phyloP scores from a whole-genome alignment of 2,797 vertebrate genomes.

The Cyprinodon diabolis region DNA sequence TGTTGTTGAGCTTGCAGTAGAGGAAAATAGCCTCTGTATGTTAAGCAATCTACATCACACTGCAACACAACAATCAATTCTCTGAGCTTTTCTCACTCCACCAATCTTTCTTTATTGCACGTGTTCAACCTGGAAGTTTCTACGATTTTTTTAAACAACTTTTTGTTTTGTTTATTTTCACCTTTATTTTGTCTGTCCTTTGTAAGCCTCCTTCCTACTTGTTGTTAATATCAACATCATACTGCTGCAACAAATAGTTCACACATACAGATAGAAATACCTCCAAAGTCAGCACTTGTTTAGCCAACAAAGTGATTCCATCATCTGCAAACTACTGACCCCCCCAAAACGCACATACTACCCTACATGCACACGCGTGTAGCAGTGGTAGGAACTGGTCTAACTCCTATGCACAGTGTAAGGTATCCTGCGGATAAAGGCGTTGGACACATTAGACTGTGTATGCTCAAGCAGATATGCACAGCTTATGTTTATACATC shows the following conservation, averaged over 20 bases:
- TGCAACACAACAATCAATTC: neutral
- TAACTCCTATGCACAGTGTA: constrained; percentile 41
- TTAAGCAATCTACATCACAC: neutral
- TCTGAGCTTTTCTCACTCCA: neutral
- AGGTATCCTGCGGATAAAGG: constrained; percentile 21
- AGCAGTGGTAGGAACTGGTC: constrained; percentile 46
- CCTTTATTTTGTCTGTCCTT: neutral
- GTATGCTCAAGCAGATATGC: neutral
- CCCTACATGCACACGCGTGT: constrained; percentile 1
- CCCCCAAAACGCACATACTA: neutral
- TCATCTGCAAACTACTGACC: constrained; percentile 12
- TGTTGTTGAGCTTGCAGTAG: neutral
- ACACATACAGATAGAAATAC: constrained; percentile 17
- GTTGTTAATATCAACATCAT: constrained; percentile 41
- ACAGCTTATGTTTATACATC: constrained; percentile 4
- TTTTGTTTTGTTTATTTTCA: neutral
- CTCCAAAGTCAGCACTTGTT: constrained; percentile 28
- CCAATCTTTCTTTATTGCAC: neutral
- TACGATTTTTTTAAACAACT: neutral
- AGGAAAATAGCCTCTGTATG: neutral
- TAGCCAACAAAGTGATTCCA: constrained; percentile 46
- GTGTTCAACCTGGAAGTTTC: neutral
- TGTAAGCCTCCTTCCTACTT: constrained; percentile 7
- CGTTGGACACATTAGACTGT: neutral
- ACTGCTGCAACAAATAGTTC: constrained; percentile 1